Evolutionary conservation across 2,888 invertebrate genomes (phyloP), one percentile per base, ranked within the genome.

Genomic region (Ochropleura leucogaster): DNA sequence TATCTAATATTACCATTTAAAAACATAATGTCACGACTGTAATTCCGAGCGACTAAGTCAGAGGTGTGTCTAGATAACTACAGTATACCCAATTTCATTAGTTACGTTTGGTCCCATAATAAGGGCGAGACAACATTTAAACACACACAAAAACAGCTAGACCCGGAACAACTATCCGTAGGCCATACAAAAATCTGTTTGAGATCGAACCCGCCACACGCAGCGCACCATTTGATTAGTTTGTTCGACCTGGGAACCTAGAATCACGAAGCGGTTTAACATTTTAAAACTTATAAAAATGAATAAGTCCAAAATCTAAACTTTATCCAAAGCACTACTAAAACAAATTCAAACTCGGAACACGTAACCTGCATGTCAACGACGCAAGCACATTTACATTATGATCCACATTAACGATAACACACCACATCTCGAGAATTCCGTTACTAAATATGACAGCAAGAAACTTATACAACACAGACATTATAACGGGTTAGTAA

Each of bases 401-500:
- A 84, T 59, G 85, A 85, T 85, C 77, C 62, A 83, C 85, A 79
- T 68, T 72, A 60, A 53, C 71, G 68, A 80, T 74, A 86, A 70
- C 63, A 68, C 60, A 63, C 77, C 71, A 74, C 72, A 75, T 75
- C 68, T 78, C 67, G 57, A 64, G 77, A 80, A 82, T 64, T 79
- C 89, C 86, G 88, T 88, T 89, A 88, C 84, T 79, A 79, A 80
- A 80, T 79, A 82, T 85, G 83, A 83, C 77, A 79, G 80, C 85
- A 84, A 83, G 76, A 82, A 85, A 71, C 83, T 75, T 79, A 84
- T 76, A 74, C 76, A 70, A 79, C 82, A 78, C 53, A 76, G 73
- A 86, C 65, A 71, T 77, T 80, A 82, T 87, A 86, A 86, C 86
- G 87, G 90, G 74, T 83, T 70, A 16, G 66, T 81, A 89, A 89